A percentile compares a stretch with the other conserved stretches of the same genome.
Evolutionary conservation across 92 coral and sea anemone genomes (phyloP).

Genomic region (Bergia sp.): DNA sequence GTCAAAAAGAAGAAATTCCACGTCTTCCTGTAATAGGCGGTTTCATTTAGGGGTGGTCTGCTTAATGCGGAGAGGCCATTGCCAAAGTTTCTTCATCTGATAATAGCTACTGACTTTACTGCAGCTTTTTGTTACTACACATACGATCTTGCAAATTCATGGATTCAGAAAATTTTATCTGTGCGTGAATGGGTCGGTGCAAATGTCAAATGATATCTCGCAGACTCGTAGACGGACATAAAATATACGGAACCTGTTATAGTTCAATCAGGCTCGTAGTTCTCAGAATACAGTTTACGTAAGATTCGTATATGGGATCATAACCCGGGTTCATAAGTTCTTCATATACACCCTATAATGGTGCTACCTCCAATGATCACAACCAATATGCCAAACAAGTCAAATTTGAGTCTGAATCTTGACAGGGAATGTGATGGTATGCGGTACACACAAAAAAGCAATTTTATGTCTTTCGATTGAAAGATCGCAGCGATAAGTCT

Average conservation of each 20-base stretch:
- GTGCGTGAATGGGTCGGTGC: background rate
- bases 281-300: background rate
- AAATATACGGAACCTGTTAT: background rate
- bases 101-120: background rate
- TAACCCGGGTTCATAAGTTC: background rate
- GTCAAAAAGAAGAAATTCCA: conserved; percentile 9
- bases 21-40: background rate
- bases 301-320: too few relatives aligned
- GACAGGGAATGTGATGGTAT: conserved; percentile 34
- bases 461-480: conserved; percentile 21
- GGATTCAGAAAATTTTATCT: background rate
- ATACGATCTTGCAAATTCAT: background rate
- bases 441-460: background rate
- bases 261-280: background rate
- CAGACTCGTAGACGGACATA: conserved; percentile 1
- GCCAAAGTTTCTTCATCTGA: background rate
- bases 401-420: background rate
- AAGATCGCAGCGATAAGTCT: conserved; percentile 75
- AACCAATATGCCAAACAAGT: background rate
- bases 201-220: conserved; percentile 16
- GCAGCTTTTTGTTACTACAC: conserved; percentile 11
- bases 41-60: background rate
- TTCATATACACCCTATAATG: background rate
- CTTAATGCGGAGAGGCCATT: background rate
- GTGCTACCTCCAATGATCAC: background rate